Percentiles rank a stretch among this genome's conserved stretches.
These are phyloP conservation scores for Globicephala melas DNA, from an alignment of 2,113 vertebrate species.

Conservation along the genomic window DNA sequence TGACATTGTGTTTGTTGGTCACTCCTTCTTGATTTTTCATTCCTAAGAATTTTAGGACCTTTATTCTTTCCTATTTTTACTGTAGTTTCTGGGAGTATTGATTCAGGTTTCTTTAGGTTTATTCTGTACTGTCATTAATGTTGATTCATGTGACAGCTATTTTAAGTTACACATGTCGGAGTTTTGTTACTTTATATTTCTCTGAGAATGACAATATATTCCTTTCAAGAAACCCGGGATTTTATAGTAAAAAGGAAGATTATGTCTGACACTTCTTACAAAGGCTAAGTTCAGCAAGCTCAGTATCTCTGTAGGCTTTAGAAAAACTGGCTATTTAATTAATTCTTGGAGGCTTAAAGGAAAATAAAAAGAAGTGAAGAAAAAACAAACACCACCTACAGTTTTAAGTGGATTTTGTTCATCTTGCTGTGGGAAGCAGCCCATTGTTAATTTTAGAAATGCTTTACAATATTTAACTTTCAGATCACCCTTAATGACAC, in stretches of 20 bases:
- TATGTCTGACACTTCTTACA: not conserved
- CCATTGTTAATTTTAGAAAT: not conserved
- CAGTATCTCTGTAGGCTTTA: not conserved
- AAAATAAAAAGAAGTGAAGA: conserved; percentile 19
- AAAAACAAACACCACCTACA: not conserved
- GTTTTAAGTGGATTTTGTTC: conserved; percentile 23
- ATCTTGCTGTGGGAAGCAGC: not conserved
- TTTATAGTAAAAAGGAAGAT: not conserved
- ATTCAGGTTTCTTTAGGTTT: not conserved
- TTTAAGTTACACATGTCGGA: not conserved
- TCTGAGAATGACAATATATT: not conserved
- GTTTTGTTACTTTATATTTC: not conserved
- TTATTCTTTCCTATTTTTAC: not conserved
- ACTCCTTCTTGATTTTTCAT: not conserved
- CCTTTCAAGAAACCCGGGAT: not conserved
- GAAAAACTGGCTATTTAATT: not conserved
- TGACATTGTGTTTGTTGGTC: not conserved
- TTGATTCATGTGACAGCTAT: not conserved
- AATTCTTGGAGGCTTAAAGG: not conserved
- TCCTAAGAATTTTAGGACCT: not conserved
- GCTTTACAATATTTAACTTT: conserved; percentile 36
- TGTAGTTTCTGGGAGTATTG: not conserved
- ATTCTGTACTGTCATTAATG: not conserved
- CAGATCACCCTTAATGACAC: not conserved
- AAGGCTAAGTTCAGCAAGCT: not conserved